phyloP scores from a whole-genome alignment of 2,797 vertebrate species.

The Vespertilio murinus region DNA sequence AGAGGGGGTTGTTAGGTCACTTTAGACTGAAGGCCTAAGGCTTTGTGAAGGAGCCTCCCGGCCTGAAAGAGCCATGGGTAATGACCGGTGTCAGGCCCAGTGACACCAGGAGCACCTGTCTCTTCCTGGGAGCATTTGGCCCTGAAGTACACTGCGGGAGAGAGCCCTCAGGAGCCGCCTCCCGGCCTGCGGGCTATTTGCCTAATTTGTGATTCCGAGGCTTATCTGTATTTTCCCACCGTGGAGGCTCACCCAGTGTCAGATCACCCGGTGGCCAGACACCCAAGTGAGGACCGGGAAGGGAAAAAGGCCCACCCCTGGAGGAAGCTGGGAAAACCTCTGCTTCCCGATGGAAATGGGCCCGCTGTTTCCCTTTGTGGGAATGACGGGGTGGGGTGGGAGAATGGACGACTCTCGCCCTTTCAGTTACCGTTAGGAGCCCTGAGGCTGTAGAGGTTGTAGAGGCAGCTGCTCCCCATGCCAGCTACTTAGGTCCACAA shows the following conservation, averaged over 20 bases:
- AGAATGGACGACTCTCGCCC: neutral
- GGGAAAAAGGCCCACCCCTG: too few relatives aligned
- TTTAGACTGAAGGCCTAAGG: neutral
- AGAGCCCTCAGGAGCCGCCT: neutral
- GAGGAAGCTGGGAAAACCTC: neutral
- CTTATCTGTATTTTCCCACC: neutral
- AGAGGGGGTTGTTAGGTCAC: slow-evolving; percentile 65
- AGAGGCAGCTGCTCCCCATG: neutral
- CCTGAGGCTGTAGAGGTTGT: neutral
- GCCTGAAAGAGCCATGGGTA: neutral
- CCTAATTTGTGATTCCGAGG: neutral
- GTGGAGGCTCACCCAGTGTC: neutral
- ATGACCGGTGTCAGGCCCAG: neutral
- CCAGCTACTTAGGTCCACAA: neutral
- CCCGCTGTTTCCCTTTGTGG: neutral
- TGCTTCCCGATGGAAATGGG: neutral
- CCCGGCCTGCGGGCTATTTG: neutral
- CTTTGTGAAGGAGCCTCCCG: neutral
- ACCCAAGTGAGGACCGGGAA: neutral
- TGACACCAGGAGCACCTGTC: neutral
- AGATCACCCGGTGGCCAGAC: neutral
- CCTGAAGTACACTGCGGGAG: neutral
- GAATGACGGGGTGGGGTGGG: neutral
- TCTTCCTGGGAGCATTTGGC: neutral
- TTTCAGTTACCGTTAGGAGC: neutral